phyloP scores from a whole-genome alignment of 2,113 vertebrate species.

The Gasterosteus nipponicus region DNA sequence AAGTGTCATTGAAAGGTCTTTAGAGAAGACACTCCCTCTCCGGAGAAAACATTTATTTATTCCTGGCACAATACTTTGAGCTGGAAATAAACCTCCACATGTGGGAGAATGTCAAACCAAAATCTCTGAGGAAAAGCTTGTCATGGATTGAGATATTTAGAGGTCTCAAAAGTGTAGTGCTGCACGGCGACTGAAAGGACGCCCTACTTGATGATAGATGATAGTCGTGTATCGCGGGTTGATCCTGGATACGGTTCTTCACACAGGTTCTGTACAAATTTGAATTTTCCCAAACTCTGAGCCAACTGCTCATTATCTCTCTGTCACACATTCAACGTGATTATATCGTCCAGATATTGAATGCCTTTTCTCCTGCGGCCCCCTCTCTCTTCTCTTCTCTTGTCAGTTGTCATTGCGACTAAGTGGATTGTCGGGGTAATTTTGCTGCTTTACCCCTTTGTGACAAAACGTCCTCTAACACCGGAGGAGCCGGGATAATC shows the following conservation, averaged over 20 bases:
- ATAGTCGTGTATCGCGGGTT: background rate
- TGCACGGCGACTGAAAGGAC: background rate
- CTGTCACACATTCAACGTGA: background rate
- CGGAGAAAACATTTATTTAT: conserved; percentile 72
- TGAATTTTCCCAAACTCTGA: conserved; percentile 3
- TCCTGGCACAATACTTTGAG: conserved; percentile 51
- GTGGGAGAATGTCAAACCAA: conserved; percentile 69
- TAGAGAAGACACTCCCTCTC: conserved; percentile 45
- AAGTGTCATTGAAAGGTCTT: conserved; percentile 39
- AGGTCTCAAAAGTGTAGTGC: conserved; percentile 24
- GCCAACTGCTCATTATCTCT: conserved; percentile 1
- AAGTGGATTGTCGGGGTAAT: conserved; percentile 49
- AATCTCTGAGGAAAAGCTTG: conserved; percentile 58
- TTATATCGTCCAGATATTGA: conserved; percentile 5
- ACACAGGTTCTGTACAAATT: background rate
- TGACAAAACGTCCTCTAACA: conserved; percentile 45
- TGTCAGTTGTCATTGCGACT: conserved; percentile 24
- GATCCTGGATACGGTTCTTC: conserved; percentile 1
- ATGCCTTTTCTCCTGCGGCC: background rate
- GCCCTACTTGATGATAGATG: conserved; percentile 27
- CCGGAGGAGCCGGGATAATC: conserved; percentile 54
- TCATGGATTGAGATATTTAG: conserved; percentile 63
- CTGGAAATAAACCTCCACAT: conserved; percentile 69
- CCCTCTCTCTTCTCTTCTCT: background rate
- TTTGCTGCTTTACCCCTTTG: conserved; percentile 32